Base-by-base conservation (phyloP, 2,888 invertebrate species). In the Branchellion lobata region DNA sequence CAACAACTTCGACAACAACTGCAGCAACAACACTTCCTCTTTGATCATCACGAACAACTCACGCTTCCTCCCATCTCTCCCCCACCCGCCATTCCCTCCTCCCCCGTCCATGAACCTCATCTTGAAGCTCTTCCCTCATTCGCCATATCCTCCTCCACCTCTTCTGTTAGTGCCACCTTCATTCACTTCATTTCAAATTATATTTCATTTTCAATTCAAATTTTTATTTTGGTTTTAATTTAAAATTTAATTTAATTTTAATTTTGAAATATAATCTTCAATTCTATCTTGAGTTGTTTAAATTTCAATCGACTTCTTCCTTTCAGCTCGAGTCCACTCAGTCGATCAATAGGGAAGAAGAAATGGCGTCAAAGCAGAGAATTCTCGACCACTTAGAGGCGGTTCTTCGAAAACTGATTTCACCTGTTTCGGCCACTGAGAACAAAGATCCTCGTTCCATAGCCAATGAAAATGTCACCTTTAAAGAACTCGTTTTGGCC, bases 1-100 rank as follows among this genome's bases (percentile, higher is more conserved):
- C 8, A 57, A 24, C 61, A 57, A 57, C 61, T 57, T 8, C 61
- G 61, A n/a, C 61, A 57, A 57, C 61, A 57, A 57, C 5, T 57
- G 61, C 61, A 24, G n/a, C 61, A 57, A 24, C 61, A 57, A 57
- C 61, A 57, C 21, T 57, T 57, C 61, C 5, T 57, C 24, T 57
- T 57, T n/a, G 61, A 57, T n/a, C 21, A 24, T 5, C 61, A 57
- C 24, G 61, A 57, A n/a, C 61, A 57, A n/a, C 8, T 57, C 61
- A 14, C 24, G n/a, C 61, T 57, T 8, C 61, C 61, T 18, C 14
- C 8, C 21, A 57, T 57, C 14, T 5, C 5, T 8, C 14, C 24
- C 24, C n/a, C 24, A 18, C 61, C 24, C 11, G 11, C 8, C 3
- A 3, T 24, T 5, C 61, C 61, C 5, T 57, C 24, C 61, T 18